Base-by-base conservation (phyloP, 2,797 vertebrate genomes). In the Myotis vivesi region DNA sequence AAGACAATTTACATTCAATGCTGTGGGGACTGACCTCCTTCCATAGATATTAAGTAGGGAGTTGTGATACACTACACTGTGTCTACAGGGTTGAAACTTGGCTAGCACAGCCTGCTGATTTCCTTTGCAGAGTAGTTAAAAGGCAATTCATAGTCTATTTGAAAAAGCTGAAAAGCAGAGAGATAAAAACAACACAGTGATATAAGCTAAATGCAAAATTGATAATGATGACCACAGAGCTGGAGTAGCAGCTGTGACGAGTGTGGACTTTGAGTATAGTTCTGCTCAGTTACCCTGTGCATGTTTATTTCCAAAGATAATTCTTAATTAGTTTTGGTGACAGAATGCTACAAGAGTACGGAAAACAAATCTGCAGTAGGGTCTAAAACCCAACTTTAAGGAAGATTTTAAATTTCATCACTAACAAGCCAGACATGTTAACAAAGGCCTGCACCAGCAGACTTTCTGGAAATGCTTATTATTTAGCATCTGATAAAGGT, bases 391-490 rank as follows among this genome's bases (percentile, higher is more conserved):
- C 66, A 82, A 41, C 13, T 25, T 87, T 76, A 44, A 57, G 16
- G 64, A 81, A 75, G 75, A 95, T 84, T 72, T 80, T 46, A 57
- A 89, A 59, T 1, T 12, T 66, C 57, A 66, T 30, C 9, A 22
- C 66, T 55, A 79, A 86, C 4, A 33, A 79, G 11, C 2, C 22
- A 73, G 64, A 49, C 7, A 1, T 77, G 49, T 86, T 93, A 72
- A 28, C 44, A 64, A 77, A 92, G 68, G n/a, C 53, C 22, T n/a
- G 2, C 8, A 28, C 3, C 28, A 86, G 80, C 8, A 11, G 30
- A 57, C n/a, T 91, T 92, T 73, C 57, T 68, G 23, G 49, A 93
- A 92, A 89, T 44, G 28, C 46, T 83, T 79, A 4, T 68, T 89
- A 59, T 33, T 87, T 85, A 87, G 36, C 30, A 84, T 76, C 46